phyloP scores from a whole-genome alignment of 2,113 vertebrate genomes.

The Chelonoidis abingdonii region DNA sequence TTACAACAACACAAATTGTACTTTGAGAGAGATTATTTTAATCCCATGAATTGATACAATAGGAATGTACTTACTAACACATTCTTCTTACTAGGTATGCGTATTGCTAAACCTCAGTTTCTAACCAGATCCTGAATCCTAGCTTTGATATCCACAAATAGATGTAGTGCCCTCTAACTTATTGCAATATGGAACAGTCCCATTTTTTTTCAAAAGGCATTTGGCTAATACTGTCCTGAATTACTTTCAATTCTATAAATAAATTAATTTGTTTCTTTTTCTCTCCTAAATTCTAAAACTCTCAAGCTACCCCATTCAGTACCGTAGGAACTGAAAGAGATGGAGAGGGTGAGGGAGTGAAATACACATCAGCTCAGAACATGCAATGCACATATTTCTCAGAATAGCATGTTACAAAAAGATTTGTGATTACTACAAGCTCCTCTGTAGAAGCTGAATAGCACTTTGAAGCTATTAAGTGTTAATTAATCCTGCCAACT shows the following conservation, averaged over 20 bases:
- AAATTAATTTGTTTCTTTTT: not conserved
- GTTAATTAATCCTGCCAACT: not conserved
- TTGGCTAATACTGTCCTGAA: not conserved
- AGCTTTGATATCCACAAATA: not conserved
- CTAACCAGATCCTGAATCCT: not conserved
- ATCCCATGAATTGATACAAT: not conserved
- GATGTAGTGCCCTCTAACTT: not conserved
- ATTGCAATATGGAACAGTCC: not conserved
- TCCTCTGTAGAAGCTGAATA: not conserved
- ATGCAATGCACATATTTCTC: not conserved
- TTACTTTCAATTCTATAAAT: not conserved
- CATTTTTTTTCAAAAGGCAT: not conserved
- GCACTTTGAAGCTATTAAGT: not conserved
- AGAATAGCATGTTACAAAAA: not conserved
- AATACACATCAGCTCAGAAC: not conserved
- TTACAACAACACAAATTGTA: not conserved
- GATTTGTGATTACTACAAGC: not conserved
- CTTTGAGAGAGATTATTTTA: not conserved
- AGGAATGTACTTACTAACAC: not conserved
- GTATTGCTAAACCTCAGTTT: not conserved
- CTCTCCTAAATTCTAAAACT: not conserved
- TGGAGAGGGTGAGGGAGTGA: not conserved
- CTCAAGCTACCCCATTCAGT: not conserved
- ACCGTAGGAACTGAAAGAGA: not conserved
- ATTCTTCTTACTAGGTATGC: not conserved